Base-by-base conservation (phyloP, 1,140 invertebrate genomes). In the Steinernema feltiae region DNA sequence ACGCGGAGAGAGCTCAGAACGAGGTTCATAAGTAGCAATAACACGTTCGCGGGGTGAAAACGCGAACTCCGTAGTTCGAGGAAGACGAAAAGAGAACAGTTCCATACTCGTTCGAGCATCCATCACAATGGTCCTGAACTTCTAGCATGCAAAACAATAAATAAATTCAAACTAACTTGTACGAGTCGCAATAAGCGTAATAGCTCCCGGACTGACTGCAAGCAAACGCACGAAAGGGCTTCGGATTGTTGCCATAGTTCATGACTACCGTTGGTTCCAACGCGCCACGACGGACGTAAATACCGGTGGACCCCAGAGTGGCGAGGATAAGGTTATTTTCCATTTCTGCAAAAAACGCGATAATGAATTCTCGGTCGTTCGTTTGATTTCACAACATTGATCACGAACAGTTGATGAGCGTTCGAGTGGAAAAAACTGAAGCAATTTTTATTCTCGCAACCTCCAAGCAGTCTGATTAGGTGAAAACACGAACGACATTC, bases 31-130 rank as follows among this genome's bases (percentile, higher is more conserved):
- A 17, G 78, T 80, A 17, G 76, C 32, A 27, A 75, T n/a, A 63
- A 41, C 32, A n/a, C 70, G 53, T 35, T 80, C 78, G n/a, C 63
- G 53, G 2, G 79, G 79, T 0, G 79, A 80, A 74, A 80, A 80
- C 29, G 74, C 21, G 48, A 80, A 72, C 15, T 74, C 30, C 29
- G 71, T 73, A 17, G 79, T 80, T 21, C 79, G 69, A 17, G 71
- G 71, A 17, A 80, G 78, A 7, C 75, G 74, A 7, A 72, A 70
- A 18, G 29, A 69, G 12, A 80, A 31, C 15, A 80, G 30, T 17
- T 69, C 74, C 21, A 69, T 71, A 27, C 79, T 46, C 24, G 77
- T 79, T 18, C 75, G 31, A 17, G 53, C 31, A 31, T 78, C 73
- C 32, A 80, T 46, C 35, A 79, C 77, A 31, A 31, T 48, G 48